A percentile compares a stretch with the other conserved stretches of the same genome.
These are phyloP conservation scores for Vespertilio murinus DNA, from an alignment of 2,797 vertebrate genomes.

Conservation along the genomic window DNA sequence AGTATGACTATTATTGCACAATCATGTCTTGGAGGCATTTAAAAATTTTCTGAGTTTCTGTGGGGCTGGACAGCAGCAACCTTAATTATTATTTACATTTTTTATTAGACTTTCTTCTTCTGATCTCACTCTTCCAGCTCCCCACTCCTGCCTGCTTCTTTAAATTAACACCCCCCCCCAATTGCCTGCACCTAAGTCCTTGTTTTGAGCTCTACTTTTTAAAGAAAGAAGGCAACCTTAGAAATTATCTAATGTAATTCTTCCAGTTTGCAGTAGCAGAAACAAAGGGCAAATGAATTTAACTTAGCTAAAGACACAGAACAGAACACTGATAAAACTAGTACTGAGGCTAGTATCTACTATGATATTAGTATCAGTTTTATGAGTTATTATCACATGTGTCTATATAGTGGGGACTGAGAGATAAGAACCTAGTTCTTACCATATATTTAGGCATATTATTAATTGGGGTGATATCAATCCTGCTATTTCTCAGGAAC, in stretches of 20 bases:
- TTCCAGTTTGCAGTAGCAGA: neutral
- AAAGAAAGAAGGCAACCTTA: neutral
- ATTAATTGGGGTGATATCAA: neutral
- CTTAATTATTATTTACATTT: neutral
- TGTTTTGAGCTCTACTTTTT: neutral
- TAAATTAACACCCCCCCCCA: neutral
- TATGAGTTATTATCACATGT: neutral
- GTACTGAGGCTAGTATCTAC: neutral
- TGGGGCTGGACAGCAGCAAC: neutral
- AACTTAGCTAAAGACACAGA: neutral
- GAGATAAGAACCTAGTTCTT: neutral
- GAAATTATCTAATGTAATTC: neutral
- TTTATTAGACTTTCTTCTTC: neutral
- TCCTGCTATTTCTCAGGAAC: neutral
- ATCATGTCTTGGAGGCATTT: neutral
- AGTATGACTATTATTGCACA: neutral
- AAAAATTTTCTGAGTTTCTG: neutral
- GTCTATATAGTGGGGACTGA: neutral
- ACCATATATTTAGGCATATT: neutral
- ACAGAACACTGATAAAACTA: neutral
- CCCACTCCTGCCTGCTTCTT: neutral
- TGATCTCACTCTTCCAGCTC: neutral
- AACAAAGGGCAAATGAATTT: neutral
- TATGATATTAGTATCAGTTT: neutral
- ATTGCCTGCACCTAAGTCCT: neutral